Base-by-base conservation (phyloP, 2,888 invertebrate genomes). In the Phania funesta region DNA sequence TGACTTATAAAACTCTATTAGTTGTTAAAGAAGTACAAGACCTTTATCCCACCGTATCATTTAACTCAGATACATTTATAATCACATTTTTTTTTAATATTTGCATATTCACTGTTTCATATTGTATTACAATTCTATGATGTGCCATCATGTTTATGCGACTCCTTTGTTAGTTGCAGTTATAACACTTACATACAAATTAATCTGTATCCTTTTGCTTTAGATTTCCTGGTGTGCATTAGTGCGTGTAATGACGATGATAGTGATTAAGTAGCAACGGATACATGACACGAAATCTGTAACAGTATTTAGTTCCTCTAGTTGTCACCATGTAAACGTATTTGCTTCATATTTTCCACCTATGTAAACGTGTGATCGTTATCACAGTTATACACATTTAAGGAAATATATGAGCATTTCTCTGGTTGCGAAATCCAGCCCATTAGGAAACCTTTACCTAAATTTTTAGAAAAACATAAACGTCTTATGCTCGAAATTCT, bases 191-290 rank as follows among this genome's bases (percentile, higher is more conserved):
- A 44, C 24, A 44, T n/a, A 13, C 11, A 29, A 29, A 38, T 20
- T 41, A 26, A 32, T 62, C 48, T 52, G 6, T 52, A 52, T 26
- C 9, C n/a, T n/a, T n/a, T n/a, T n/a, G n/a, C n/a, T n/a, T n/a
- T n/a, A n/a, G n/a, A n/a, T n/a, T n/a, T n/a, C n/a, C 41, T n/a
- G 6, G 8, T 38, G 52, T 67, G 24, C 35, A 44, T 26, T 41
- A 44, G 9, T 50, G 60, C 48, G 18, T 62, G 26, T 50, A 35
- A 32, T 22, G n/a, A 35, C 20, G 38, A 24, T 52, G 76, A 80
- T 56, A 64, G 70, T 67, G 77, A 77, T 73, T 62, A 81, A 77
- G 62, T 73, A 73, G 73, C 76, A 81, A 73, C 76, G 81, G 76
- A 81, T 81, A 48, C 73, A 62, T 58, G 20, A 73, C 46, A 76